phyloP scores from a whole-genome alignment of 2,113 vertebrate species.

The Antechinus flavipes region DNA sequence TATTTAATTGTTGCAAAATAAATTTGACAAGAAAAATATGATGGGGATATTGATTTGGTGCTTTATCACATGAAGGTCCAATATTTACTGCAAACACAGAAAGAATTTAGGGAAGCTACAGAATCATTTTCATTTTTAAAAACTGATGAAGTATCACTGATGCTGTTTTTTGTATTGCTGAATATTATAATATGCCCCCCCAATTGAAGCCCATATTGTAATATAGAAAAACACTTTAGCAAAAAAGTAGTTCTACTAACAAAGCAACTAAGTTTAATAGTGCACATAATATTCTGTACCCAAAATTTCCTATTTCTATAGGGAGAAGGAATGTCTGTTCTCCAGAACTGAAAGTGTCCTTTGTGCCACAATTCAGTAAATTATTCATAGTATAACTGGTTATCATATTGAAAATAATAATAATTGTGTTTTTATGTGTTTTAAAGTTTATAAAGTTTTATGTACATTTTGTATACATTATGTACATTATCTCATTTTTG shows the following conservation, averaged over 20 bases:
- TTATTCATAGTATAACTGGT: neutral
- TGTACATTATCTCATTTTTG: neutral
- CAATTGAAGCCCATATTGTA: neutral
- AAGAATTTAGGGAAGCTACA: neutral
- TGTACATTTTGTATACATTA: neutral
- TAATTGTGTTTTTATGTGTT: neutral
- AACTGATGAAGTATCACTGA: neutral
- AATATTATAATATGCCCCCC: neutral
- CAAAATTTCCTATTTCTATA: neutral
- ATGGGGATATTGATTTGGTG: neutral
- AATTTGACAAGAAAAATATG: constrained; percentile 45
- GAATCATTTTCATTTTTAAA: neutral
- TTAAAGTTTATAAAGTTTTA: neutral
- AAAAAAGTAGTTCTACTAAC: neutral
- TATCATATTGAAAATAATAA: neutral
- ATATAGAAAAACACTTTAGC: neutral
- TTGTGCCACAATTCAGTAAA: neutral
- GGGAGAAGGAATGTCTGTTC: neutral
- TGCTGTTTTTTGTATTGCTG: neutral
- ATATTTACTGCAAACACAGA: neutral
- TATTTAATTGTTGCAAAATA: constrained; percentile 58
- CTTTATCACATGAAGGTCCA: neutral
- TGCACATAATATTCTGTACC: neutral
- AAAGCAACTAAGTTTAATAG: neutral
- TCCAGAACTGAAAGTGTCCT: neutral